Percentiles rank a stretch among this genome's conserved stretches.
Evolutionary conservation across 2,113 vertebrate species (phyloP).

Genomic region (Silurus meridionalis): DNA sequence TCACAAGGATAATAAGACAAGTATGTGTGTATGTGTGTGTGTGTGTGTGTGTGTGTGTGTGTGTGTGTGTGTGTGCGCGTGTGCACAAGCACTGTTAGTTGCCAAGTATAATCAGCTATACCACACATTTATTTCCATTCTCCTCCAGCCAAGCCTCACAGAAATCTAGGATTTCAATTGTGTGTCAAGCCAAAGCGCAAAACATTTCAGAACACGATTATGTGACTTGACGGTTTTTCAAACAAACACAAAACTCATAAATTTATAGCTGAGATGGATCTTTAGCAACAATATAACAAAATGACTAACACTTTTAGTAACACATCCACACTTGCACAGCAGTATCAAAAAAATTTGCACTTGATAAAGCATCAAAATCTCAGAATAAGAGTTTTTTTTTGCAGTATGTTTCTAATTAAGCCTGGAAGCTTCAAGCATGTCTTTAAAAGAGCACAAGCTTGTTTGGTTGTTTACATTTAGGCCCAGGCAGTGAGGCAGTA

Average conservation of each 20-base stretch:
- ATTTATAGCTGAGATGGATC: not conserved
- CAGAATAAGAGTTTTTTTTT: not conserved
- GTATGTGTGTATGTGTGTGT: not conserved
- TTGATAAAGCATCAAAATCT: not conserved
- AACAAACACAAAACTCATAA: not conserved
- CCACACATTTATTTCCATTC: not conserved
- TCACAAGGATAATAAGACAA: not conserved
- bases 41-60: not conserved
- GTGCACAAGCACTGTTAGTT: not conserved
- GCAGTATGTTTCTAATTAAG: conserved; percentile 51
- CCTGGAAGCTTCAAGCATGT: conserved; percentile 35
- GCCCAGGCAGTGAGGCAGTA: conserved; percentile 29
- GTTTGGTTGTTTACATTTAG: conserved; percentile 56
- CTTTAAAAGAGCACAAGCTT: conserved; percentile 48
- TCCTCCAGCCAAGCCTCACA: conserved; percentile 8
- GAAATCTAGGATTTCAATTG: conserved; percentile 20
- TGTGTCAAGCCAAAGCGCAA: not conserved
- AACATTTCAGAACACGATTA: conserved; percentile 7
- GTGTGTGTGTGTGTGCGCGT: not conserved
- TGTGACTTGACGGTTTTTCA: not conserved
- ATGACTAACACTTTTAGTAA: not conserved
- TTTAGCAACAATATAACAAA: not conserved
- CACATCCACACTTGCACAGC: not conserved
- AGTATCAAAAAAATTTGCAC: not conserved
- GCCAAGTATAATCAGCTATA: conserved; percentile 32